phyloP scores from a whole-genome alignment of 2,113 vertebrate species.

The Takifugu bimaculatus region DNA sequence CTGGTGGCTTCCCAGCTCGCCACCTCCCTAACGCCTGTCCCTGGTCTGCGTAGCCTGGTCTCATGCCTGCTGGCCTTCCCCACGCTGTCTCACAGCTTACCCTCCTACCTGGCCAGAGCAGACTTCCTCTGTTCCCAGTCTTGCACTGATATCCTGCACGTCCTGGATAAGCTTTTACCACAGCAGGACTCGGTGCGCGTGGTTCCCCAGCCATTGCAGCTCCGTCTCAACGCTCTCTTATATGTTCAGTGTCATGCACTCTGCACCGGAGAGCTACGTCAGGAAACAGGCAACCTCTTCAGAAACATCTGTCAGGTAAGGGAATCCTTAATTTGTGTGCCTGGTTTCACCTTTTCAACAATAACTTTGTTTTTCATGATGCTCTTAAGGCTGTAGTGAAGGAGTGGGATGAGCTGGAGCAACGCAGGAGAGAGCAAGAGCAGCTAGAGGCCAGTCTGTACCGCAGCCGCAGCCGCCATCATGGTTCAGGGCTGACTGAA shows the following conservation, averaged over 20 bases:
- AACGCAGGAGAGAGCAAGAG: slow-evolving; percentile 73
- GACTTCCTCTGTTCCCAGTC: slow-evolving; percentile 84
- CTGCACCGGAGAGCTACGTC: slow-evolving; percentile 79
- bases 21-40: slow-evolving; percentile 54
- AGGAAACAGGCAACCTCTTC: slow-evolving; percentile 80
- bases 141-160: slow-evolving; percentile 77
- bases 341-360: no score
- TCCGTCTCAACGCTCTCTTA: slow-evolving; percentile 85
- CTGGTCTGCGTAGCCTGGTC: slow-evolving; percentile 75
- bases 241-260: slow-evolving; percentile 83
- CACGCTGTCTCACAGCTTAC: slow-evolving; percentile 70
- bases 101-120: slow-evolving; percentile 82
- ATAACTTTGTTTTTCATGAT: not conserved
- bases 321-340: no score
- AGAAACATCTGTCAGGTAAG: slow-evolving; percentile 90
- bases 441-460: slow-evolving; percentile 83
- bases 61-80: slow-evolving; percentile 83
- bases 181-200: slow-evolving; percentile 44
- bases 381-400: slow-evolving; percentile 73
- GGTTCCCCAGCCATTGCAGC: slow-evolving; percentile 70
- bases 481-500: slow-evolving; percentile 77
- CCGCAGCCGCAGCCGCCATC: slow-evolving; percentile 75
- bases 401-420: slow-evolving; percentile 93
- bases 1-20: slow-evolving; percentile 85
- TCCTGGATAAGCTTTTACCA: slow-evolving; percentile 76